Conservation (phyloP, 2,113 vertebrate genomes). For the Xiphias gladius region DNA sequence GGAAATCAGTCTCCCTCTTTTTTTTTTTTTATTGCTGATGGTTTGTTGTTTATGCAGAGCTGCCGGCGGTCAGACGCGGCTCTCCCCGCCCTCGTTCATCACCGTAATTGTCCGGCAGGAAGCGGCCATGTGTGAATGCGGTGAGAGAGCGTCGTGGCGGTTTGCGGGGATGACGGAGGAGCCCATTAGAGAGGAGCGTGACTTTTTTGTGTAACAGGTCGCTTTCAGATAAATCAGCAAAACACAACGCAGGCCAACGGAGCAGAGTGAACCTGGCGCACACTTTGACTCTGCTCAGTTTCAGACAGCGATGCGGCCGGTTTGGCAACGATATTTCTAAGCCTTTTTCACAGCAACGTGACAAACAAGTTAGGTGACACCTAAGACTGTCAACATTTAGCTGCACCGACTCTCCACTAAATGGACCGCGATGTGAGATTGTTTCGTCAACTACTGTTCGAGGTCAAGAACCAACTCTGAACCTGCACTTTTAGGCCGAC, state of each 20-base stretch:
- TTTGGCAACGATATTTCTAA: background rate
- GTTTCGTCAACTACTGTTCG: background rate
- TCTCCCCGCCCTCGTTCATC: conserved; percentile 35
- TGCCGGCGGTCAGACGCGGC: background rate
- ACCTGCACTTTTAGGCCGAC: too few relatives aligned
- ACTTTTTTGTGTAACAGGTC: conserved; percentile 52
- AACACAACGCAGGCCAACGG: background rate
- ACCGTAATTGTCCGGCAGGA: conserved; percentile 29
- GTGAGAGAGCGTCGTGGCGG: background rate
- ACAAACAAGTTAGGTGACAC: background rate
- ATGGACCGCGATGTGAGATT: too few relatives aligned
- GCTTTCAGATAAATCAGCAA: conserved; percentile 13
- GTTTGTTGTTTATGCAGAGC: conserved; percentile 38
- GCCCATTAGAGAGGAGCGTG: conserved; percentile 51
- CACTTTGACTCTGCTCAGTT: background rate
- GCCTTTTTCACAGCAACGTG: background rate
- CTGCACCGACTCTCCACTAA: background rate
- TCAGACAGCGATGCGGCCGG: background rate
- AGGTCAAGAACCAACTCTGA: too few relatives aligned
- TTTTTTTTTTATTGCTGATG: background rate
- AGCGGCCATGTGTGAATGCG: conserved; percentile 20
- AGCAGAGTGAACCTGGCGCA: background rate
- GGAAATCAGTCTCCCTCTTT: conserved; percentile 13
- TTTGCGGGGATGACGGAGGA: conserved; percentile 49
- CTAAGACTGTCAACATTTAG: background rate